Evolutionary conservation across 1,140 invertebrate species (phyloP).

Genomic region (Meloidogyne chitwoodi): DNA sequence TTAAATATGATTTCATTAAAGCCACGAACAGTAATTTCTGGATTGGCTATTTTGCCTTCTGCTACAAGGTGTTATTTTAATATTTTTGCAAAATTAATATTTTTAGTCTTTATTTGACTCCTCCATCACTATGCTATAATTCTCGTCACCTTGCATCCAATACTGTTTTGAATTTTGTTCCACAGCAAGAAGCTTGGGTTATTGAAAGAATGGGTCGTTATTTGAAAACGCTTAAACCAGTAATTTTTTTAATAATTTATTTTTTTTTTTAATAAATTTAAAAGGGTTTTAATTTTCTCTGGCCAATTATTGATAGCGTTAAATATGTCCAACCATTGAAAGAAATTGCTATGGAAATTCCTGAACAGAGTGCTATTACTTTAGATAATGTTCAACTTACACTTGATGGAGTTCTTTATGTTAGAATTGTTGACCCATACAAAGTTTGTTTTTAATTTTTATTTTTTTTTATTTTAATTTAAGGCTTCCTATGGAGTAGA

Average conservation of each 20-base stretch:
- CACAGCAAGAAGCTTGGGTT: conserved; percentile 98
- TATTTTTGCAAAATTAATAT: neutral
- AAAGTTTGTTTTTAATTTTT: conserved; percentile 7
- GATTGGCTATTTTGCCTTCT: neutral
- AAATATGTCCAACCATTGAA: conserved; percentile 98
- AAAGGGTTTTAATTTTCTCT: conserved; percentile 81
- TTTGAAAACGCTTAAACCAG: conserved; percentile 78
- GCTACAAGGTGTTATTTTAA: neutral
- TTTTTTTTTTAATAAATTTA: conserved; percentile 44
- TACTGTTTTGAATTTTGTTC: conserved; percentile 92
- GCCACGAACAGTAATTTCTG: neutral
- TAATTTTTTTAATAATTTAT: conserved; percentile 13
- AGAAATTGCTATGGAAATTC: conserved; percentile 98
- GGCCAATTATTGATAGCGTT: conserved; percentile 85
- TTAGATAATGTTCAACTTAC: conserved; percentile 78
- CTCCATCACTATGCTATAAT: neutral
- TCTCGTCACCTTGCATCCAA: conserved; percentile 64
- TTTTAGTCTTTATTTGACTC: neutral
- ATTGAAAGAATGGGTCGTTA: conserved; percentile 86
- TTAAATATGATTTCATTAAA: no score
- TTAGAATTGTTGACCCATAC: conserved; percentile 80
- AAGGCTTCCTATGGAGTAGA: conserved; percentile 94
- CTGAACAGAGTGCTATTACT: conserved; percentile 95
- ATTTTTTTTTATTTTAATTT: neutral
- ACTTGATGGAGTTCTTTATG: conserved; percentile 94